These are phyloP conservation scores for Drusus annulatus DNA, from an alignment of 1,140 invertebrate species.

Conservation along the genomic window DNA sequence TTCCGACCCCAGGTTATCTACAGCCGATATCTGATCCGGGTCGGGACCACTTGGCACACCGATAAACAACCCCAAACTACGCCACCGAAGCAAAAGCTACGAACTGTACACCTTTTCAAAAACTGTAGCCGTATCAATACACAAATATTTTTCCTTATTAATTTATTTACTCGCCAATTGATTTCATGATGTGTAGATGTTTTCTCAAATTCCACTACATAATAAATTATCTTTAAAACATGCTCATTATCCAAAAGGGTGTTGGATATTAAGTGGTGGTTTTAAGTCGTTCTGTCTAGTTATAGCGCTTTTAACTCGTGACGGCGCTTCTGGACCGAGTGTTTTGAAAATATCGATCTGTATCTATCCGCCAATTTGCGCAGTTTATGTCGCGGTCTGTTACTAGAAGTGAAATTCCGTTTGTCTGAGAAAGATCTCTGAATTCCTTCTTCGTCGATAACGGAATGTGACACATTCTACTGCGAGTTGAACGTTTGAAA, in stretches of 20 bases:
- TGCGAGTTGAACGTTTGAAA: slow-evolving; percentile 13
- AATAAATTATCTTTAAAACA: too few species aligned
- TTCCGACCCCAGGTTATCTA: background rate
- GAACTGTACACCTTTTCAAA: too few species aligned
- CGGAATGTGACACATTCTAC: slow-evolving; percentile 20
- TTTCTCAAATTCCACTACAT: too few species aligned
- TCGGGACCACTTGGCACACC: background rate
- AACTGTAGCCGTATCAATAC: too few species aligned
- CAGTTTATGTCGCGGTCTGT: slow-evolving; percentile 8
- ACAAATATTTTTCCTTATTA: too few species aligned
- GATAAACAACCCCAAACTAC: background rate
- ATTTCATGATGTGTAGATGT: too few species aligned
- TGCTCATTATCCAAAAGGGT: too few species aligned
- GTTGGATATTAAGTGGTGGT: too few species aligned
- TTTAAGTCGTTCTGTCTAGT: too few species aligned
- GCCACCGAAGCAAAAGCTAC: background rate
- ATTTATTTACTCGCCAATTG: too few species aligned
- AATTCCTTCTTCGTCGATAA: background rate
- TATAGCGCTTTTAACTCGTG: too few species aligned
- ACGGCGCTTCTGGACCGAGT: too few species aligned
- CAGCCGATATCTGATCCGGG: background rate
- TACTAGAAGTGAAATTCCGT: slow-evolving; percentile 12
- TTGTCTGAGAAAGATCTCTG: slow-evolving; percentile 7
- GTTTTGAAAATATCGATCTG: background rate
- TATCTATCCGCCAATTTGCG: slow-evolving; percentile 25